phyloP scores from a whole-genome alignment of 2,797 vertebrate species.

The Amblyraja radiata region DNA sequence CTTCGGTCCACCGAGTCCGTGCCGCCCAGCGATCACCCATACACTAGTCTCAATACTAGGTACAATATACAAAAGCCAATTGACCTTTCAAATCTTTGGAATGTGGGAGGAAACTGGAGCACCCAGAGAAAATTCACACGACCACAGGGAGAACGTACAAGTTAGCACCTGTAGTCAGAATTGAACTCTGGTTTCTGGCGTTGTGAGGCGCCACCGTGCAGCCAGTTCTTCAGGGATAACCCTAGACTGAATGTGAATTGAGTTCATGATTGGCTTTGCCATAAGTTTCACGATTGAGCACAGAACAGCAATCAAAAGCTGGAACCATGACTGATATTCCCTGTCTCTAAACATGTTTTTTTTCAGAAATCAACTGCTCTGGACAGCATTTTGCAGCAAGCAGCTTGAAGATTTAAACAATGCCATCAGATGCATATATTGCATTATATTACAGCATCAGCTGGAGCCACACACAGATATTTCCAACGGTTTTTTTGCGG shows the following conservation, averaged over 20 bases:
- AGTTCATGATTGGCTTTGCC: neutral
- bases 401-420: neutral
- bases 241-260: neutral
- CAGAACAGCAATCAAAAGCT: neutral
- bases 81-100: no score
- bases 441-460: neutral
- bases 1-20: no score
- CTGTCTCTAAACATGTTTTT: neutral
- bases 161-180: no score
- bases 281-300: neutral
- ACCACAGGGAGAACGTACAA: no score
- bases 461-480: neutral
- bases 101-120: no score
- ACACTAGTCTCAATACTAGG: no score
- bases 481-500: neutral
- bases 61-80: no score
- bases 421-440: neutral
- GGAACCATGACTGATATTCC: neutral
- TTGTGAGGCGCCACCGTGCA: no score
- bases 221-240: neutral
- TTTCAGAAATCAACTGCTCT: neutral
- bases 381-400: neutral
- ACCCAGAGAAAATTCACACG: no score
- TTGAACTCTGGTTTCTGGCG: no score
- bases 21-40: no score